A percentile compares a stretch with the other conserved stretches of the same genome.
Evolutionary conservation across 53 echinoderm and acorn worm species (phyloP).

Genomic region (Temnopleurus reevesii): DNA sequence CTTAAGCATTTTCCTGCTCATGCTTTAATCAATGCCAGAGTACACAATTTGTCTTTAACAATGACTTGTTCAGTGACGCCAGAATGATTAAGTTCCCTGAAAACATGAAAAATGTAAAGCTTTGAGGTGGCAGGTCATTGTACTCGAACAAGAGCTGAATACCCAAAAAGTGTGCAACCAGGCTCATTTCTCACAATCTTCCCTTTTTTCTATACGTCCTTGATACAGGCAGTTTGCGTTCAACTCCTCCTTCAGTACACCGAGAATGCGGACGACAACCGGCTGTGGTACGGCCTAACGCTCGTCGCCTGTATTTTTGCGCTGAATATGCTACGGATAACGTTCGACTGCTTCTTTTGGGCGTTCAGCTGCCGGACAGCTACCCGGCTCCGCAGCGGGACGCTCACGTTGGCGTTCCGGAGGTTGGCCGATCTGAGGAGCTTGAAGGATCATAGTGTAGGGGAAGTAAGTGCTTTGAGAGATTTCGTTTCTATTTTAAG

Average conservation of each 20-base stretch:
- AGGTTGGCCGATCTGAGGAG: conserved; percentile 70
- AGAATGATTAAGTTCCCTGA: too few relatives aligned
- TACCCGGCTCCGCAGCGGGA: conserved; percentile 66
- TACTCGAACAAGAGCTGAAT: too few relatives aligned
- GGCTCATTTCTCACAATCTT: too few relatives aligned
- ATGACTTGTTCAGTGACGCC: too few relatives aligned
- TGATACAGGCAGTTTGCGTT: conserved; percentile 68
- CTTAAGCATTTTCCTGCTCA: too few relatives aligned
- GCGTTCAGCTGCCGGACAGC: conserved; percentile 71
- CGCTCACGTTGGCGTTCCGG: conserved; percentile 66
- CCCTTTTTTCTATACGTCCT: too few relatives aligned
- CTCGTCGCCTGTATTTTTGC: conserved; percentile 58
- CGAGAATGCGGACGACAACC: conserved; percentile 54
- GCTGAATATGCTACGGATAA: conserved; percentile 55
- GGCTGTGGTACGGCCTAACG: conserved; percentile 61
- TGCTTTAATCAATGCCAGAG: too few relatives aligned
- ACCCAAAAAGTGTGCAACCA: too few relatives aligned
- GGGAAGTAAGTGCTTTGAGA: conserved; percentile 59
- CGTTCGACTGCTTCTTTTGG: conserved; percentile 63
- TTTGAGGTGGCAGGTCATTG: too few relatives aligned
- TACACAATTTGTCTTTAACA: too few relatives aligned
- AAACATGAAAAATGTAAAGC: too few relatives aligned
- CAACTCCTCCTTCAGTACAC: conserved; percentile 64
- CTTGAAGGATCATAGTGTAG: conserved; percentile 72
- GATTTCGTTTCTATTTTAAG: neutral